Percentiles rank a stretch among this genome's conserved stretches.
phyloP scores from a whole-genome alignment of 2,888 invertebrate genomes.

The Lampropteryx suffumata region DNA sequence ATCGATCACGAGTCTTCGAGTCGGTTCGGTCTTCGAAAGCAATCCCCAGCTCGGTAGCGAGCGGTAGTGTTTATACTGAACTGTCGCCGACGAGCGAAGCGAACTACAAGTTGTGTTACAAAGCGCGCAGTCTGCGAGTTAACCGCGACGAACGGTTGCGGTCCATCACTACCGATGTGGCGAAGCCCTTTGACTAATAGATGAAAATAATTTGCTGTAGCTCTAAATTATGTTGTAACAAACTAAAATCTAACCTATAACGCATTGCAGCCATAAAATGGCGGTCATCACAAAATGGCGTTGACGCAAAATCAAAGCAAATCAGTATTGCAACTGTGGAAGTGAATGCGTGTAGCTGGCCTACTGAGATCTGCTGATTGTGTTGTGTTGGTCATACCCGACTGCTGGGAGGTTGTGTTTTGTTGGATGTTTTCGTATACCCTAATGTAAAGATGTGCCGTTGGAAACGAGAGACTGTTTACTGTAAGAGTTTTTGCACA shows the following conservation, averaged over 20 bases:
- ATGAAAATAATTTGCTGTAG: constrained; percentile 10
- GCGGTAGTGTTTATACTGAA: constrained; percentile 12
- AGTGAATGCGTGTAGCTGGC: constrained; percentile 48
- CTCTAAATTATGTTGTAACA: constrained; percentile 16
- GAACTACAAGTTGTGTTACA: background rate
- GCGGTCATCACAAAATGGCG: constrained; percentile 31
- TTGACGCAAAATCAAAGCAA: no score
- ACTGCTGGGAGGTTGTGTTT: constrained; percentile 9
- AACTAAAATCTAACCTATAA: constrained; percentile 14
- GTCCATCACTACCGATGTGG: background rate
- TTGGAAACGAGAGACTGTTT: constrained; percentile 60
- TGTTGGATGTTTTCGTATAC: constrained; percentile 34
- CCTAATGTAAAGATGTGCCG: constrained; percentile 44
- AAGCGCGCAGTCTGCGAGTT: background rate
- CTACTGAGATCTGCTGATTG: constrained; percentile 46
- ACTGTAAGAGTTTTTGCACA: constrained; percentile 57
- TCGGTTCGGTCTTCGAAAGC: background rate
- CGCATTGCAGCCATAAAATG: constrained; percentile 29
- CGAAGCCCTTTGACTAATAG: background rate
- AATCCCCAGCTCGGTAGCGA: constrained; percentile 8
- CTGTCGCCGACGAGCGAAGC: constrained; percentile 3
- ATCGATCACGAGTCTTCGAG: no score
- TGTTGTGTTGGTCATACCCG: constrained; percentile 26
- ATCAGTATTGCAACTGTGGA: constrained; percentile 46
- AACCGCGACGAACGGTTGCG: background rate